These are phyloP conservation scores for Pyxicephalus adspersus DNA, from an alignment of 2,113 vertebrate species.

Conservation along the genomic window DNA sequence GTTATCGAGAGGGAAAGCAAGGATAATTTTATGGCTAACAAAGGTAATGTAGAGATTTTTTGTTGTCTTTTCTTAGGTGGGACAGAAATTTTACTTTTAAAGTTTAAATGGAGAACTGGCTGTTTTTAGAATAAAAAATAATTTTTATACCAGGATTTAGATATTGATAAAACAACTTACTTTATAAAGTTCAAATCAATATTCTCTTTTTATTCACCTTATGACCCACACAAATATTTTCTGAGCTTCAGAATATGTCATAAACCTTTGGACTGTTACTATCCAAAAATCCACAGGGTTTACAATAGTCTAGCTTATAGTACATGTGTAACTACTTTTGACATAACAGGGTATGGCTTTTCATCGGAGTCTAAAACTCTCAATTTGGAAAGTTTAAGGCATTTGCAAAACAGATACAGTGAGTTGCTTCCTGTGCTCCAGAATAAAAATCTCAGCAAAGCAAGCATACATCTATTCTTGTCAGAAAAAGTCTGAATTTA, in stretches of 20 bases:
- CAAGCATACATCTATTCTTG: not conserved
- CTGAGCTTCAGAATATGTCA: not conserved
- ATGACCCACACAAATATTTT: too few relatives aligned
- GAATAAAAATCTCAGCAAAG: conserved; percentile 10
- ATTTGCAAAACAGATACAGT: not conserved
- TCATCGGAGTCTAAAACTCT: not conserved
- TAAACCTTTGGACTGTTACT: not conserved
- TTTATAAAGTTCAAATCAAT: too few relatives aligned
- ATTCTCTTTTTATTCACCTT: too few relatives aligned
- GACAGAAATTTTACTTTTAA: too few relatives aligned
- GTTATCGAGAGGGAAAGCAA: too few relatives aligned
- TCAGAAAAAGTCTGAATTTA: not conserved
- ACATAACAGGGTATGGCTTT: not conserved
- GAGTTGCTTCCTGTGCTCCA: not conserved
- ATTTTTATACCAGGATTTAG: too few relatives aligned
- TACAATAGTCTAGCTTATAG: not conserved
- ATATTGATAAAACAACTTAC: too few relatives aligned
- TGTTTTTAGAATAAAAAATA: too few relatives aligned
- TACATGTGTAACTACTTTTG: not conserved
- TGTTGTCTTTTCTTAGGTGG: too few relatives aligned
- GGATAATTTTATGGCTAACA: too few relatives aligned
- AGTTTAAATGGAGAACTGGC: too few relatives aligned
- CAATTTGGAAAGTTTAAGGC: not conserved
- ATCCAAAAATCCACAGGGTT: not conserved
- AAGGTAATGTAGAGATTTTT: too few relatives aligned